phyloP scores from a whole-genome alignment of 2,888 invertebrate genomes.

The Notodonta ziczac region DNA sequence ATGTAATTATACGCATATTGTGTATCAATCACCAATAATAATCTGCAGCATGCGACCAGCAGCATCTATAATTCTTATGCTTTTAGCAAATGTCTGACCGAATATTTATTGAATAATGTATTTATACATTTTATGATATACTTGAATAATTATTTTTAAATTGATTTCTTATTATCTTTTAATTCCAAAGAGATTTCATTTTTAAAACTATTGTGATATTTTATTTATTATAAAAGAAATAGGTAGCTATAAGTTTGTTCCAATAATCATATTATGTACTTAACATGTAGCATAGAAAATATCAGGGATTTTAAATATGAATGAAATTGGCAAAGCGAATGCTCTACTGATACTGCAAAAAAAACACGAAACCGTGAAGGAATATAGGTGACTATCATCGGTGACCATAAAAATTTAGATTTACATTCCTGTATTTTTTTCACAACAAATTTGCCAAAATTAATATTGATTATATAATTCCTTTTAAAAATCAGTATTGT shows the following conservation, averaged over 20 bases:
- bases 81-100: neutral
- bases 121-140: neutral
- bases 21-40: neutral
- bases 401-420: too few species aligned
- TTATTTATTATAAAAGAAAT: conserved; percentile 25
- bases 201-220: conserved; percentile 58
- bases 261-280: neutral
- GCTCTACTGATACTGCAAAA: too few species aligned
- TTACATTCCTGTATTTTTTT: too few species aligned
- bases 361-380: too few species aligned
- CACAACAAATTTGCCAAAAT: too few species aligned
- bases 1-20: neutral
- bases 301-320: too few species aligned
- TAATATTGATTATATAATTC: too few species aligned
- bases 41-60: neutral
- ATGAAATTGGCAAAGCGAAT: too few species aligned
- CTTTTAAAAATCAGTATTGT: too few species aligned
- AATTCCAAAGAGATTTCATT: conserved; percentile 61
- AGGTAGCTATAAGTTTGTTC: neutral
- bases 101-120: neutral
- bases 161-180: neutral
- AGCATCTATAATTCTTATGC: neutral
- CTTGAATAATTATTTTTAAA: neutral
- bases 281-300: too few species aligned
- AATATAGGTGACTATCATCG: too few species aligned